Evolutionary conservation across 2,888 invertebrate species (phyloP), one percentile per base, ranked within the genome.

Genomic region (Serrognathus titanus): DNA sequence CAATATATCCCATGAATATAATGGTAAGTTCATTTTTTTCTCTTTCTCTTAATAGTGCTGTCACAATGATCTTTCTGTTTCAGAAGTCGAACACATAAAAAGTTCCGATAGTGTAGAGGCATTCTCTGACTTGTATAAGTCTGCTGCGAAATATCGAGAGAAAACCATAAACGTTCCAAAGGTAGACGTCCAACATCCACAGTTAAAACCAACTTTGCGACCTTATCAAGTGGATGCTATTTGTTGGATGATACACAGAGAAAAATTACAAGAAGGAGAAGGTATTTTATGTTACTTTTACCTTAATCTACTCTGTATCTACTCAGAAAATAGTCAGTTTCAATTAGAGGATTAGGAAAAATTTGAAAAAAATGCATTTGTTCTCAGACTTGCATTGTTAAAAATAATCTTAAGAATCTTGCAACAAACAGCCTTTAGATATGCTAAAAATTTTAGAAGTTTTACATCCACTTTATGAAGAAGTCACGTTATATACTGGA

Each of bases 211-310:
- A 0, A 71, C 63, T 38, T 73, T 90, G 10, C 75, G 89, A 51
- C 79, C 79, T 1, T 90, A 89, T 71, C 90, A 90, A 71, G 71
- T 76, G 57, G 74, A 80, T 47, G 87, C 87, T 24, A 85, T 90
- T 0, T 69, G 73, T 38, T 90, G 90, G 90, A 86, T 90, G 85
- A 64, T 89, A 1, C 63, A 76, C 8, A 79, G 82, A 51, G 90
- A 90, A 73, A 68, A 67, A 38, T 60, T 38, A 12, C 75, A 53
- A 49, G 51, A 61, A 48, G 46, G 53, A 51, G 53, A 56, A 50
- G 66, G 68, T 66, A 20, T n/a, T n/a, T 13, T 24, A 16, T 16
- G 3, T 16, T 16, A 41, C 8, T 13, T 45, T 45, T 59, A 49
- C 3, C 16, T 16, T 16, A 16, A 16, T 16, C 16, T 16, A 16